These are phyloP conservation scores for Eilema griseolum DNA, from an alignment of 2,888 invertebrate species.

Conservation along the genomic window DNA sequence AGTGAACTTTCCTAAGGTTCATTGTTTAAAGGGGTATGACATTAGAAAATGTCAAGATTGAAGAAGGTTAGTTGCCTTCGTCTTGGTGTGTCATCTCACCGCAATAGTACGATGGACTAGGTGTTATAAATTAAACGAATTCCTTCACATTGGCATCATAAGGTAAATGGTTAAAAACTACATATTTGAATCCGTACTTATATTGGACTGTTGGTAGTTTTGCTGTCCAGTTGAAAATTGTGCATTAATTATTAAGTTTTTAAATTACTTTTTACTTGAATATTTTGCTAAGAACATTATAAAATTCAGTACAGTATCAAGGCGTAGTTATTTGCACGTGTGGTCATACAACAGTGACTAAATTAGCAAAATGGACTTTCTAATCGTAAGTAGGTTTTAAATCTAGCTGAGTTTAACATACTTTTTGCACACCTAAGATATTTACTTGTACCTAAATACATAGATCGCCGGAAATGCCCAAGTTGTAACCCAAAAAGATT, in stretches of 20 bases:
- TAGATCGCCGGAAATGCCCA: conserved; percentile 39
- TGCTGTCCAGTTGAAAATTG: background rate
- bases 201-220: background rate
- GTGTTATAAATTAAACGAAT: background rate
- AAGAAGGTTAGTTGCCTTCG: background rate
- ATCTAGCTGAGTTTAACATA: conserved; percentile 47
- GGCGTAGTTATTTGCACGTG: conserved; percentile 20
- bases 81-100: background rate
- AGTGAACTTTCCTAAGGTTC: background rate
- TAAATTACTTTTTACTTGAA: background rate
- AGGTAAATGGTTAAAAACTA: background rate
- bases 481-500: conserved; percentile 41
- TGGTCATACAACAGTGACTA: conserved; percentile 9
- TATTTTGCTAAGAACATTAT: background rate
- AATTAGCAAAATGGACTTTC: conserved; percentile 44
- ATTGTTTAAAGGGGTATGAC: background rate
- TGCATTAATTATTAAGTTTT: background rate
- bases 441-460: conserved; percentile 16
- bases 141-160: background rate
- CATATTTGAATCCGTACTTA: background rate
- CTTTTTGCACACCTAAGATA: conserved; percentile 52
- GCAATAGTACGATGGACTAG: background rate
- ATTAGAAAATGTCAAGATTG: background rate
- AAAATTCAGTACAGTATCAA: background rate
- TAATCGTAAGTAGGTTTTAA: conserved; percentile 40